Evolutionary conservation across 2,113 vertebrate genomes (phyloP), one percentile per base, ranked within the genome.

Genomic region (Scortum barcoo): DNA sequence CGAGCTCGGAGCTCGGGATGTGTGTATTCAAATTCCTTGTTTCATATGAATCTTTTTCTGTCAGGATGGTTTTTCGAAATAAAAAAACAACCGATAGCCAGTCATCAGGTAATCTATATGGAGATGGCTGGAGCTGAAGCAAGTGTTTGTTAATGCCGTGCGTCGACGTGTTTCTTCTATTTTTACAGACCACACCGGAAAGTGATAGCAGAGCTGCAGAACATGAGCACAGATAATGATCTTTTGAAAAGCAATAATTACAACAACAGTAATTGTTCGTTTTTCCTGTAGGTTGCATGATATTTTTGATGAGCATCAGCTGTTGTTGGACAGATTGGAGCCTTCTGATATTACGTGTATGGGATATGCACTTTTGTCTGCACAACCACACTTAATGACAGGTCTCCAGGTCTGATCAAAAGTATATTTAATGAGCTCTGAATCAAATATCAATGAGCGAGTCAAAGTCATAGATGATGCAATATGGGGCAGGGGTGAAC

Each of bases 11-110:
- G n/a, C n/a, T n/a, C 51, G 24, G 20, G 44, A 48, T n/a, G 44
- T 62, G 54, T 53, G 33, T 66, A 30, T 68, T 57, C 62, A 78
- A 24, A 74, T 38, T 24, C 17, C 30, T 26, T 24, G 14, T 79
- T 85, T 72, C 24, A 63, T 72, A 53, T 58, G n/a, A 42, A 8
- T 69, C 8, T 22, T 54, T 57, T n/a, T 51, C 9, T 12, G 22
- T 22, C 4, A 4, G 33, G 6, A 36, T 6, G 33, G 33, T 36
- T 36, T 36, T 36, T 36, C 33, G 6, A 6, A 36, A 36, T 36
- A 36, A 36, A 36, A 36, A 36, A 36, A 36, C 33, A 36, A 36
- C 33, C 6, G 33, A 36, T 4, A 36, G 33, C 33, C 17, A 20
- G n/a, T 58, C 20, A 28, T 58, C 67, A 40, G 40, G 7, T 12